Conservation (phyloP, 2,113 vertebrate species). For the Sylvicapra grimmia region DNA sequence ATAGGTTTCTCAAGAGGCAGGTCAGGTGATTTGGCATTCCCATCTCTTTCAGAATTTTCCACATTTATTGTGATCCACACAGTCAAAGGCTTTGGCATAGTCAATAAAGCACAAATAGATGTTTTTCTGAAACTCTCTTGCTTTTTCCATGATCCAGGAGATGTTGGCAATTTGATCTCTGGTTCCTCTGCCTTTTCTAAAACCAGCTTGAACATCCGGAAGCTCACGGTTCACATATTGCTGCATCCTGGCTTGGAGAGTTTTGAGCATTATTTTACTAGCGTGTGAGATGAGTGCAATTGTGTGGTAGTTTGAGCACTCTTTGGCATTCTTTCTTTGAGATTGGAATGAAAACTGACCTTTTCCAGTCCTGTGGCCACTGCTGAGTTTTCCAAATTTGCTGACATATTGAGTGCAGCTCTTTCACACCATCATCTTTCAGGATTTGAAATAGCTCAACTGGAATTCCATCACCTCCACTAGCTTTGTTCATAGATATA, state of each 20-base stretch:
- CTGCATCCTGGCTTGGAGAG: neutral
- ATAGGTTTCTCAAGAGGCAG: neutral
- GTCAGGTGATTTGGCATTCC: neutral
- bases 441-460: neutral
- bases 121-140: neutral
- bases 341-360: neutral
- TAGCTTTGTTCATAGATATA: neutral
- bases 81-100: neutral
- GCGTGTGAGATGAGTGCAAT: fast-evolving
- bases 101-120: neutral
- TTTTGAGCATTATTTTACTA: neutral
- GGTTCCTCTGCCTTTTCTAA: neutral
- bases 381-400: neutral
- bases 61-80: neutral
- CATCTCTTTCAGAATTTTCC: neutral
- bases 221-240: fast-evolving
- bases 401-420: neutral
- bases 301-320: neutral
- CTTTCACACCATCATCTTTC: neutral
- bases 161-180: neutral
- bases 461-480: neutral
- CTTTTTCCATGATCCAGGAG: fast-evolving
- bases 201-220: neutral
- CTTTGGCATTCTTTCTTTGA: neutral
- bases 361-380: neutral